Base-by-base conservation (phyloP, 2,113 vertebrate species). In the Cyanoderma ruficeps region DNA sequence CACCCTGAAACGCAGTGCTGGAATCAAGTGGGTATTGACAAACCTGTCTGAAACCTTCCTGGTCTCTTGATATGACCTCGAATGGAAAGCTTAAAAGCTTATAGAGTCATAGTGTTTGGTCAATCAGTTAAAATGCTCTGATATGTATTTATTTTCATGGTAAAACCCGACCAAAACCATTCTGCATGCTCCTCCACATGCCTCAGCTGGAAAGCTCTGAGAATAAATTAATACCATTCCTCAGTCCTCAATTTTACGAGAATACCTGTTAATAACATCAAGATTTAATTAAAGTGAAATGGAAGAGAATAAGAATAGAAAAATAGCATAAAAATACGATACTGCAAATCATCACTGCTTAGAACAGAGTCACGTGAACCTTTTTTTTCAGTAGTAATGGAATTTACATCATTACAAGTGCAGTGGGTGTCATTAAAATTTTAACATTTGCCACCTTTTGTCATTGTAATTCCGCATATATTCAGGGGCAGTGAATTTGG, bases 101-200 rank as follows among this genome's bases (percentile, higher is more conserved):
- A 90, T 55, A 70, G 93, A 94, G 83, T 84, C 52, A 53, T 67
- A 55, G 44, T 21, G 13, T 46, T 96, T 72, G 87, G 44, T 60
- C 60, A 91, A 56, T 91, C 65, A 96, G 79, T 96, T 87, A 80
- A 80, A 79, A 30, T 85, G 69, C 30, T 91, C 87, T 89, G 71
- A 94, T 52, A 55, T n/a, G 11, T 87, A 87, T 89, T 95, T 90
- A 79, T 86, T 94, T 95, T 83, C 52, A 84, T 86, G 42, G 47
- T 28, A 42, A 94, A 93, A 61, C 70, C 39, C 15, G 19, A 96
- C 90, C 52, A 95, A 96, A 96, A 94, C 86, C 35, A 67, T 52
- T 94, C 81, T 60, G 44, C 56, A 31, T 47, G n/a, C 12, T 82
- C 25, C 14, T 89, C 23, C 47, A n/a, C 30, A 5, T 23, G 52